Base-by-base conservation (phyloP, 2,797 vertebrate genomes). In the Staurois parvus region DNA sequence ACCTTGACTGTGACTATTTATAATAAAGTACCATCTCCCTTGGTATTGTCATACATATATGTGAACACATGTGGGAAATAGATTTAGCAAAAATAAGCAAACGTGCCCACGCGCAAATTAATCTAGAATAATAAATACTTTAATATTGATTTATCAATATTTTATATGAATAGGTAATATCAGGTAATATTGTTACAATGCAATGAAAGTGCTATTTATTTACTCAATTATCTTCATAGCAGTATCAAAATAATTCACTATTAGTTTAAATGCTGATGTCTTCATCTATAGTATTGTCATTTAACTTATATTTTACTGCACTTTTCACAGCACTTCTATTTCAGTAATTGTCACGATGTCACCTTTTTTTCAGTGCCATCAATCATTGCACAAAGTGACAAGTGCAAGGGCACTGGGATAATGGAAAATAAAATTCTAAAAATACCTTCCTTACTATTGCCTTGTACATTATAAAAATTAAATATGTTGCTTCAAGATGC, bases 321-420 rank as follows among this genome's bases (percentile, higher is more conserved):
- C 67, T 80, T 72, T 80, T 70, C 9, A 70, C 19, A 24, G 52
- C 52, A 30, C 48, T 56, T 72, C 78, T 80, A 67, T 80, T 80
- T 80, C 67, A 80, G 67, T 80, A 80, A 80, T 80, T 80, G 78
- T 80, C 78, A 72, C 15, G 12, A 68, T 77, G 76, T 80, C 78
- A 72, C 78, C 67, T 80, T 70, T 70, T 70, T 80, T 26, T 72
- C 34, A 72, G 30, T 56, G 30, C 67, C 45, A 80, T 80, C 78
- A 80, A 80, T 80, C 78, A 80, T 32, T 80, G 69, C 40, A 70
- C 42, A 80, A 80, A 68, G 52, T 72, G 78, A 80, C 29, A 52
- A 45, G 78, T 70, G 67, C 78, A 80, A 80, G 78, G 66, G 67
- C 78, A 72, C 21, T 6, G 29, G 12, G 70, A 70, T 72, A 80